A percentile compares a stretch with the other conserved stretches of the same genome.
Evolutionary conservation across 2,888 invertebrate genomes (phyloP).

Genomic region (Saturnia japonica): DNA sequence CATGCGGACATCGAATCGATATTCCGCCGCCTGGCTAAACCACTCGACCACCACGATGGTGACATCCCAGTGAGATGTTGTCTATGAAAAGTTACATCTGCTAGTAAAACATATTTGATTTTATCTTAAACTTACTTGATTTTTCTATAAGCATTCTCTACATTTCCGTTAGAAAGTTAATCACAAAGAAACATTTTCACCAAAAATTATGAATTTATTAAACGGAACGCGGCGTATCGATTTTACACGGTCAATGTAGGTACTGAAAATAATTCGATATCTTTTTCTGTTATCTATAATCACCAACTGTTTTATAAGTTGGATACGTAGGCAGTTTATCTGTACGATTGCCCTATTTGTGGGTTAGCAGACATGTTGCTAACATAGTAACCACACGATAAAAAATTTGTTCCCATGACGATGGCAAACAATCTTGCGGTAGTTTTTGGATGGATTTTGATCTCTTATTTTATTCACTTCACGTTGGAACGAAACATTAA

Average conservation of each 20-base stretch:
- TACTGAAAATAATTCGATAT: constrained; percentile 9
- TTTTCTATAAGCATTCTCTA: constrained; percentile 6
- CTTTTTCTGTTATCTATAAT: background rate
- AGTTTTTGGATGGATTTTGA: too few relatives aligned
- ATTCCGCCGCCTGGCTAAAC: too few relatives aligned
- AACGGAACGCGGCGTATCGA: constrained; percentile 2
- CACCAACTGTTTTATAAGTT: background rate
- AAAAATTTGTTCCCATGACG: too few relatives aligned
- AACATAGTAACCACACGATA: background rate
- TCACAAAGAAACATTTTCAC: background rate
- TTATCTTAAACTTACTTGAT: constrained; percentile 4
- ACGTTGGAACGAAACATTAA: too few relatives aligned
- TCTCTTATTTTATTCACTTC: too few relatives aligned
- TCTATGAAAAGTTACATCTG: background rate
- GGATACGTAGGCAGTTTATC: background rate
- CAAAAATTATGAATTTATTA: background rate
- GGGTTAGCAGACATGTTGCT: background rate
- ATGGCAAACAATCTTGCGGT: too few relatives aligned
- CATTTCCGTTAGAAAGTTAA: background rate
- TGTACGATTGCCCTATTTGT: background rate
- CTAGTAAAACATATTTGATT: background rate
- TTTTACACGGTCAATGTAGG: background rate
- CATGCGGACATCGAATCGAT: too few relatives aligned
- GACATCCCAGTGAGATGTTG: too few relatives aligned
- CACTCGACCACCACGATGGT: too few relatives aligned